Evolutionary conservation across 1,140 invertebrate genomes (phyloP), one percentile per base, ranked within the genome.

Genomic region (Nymphalis io): DNA sequence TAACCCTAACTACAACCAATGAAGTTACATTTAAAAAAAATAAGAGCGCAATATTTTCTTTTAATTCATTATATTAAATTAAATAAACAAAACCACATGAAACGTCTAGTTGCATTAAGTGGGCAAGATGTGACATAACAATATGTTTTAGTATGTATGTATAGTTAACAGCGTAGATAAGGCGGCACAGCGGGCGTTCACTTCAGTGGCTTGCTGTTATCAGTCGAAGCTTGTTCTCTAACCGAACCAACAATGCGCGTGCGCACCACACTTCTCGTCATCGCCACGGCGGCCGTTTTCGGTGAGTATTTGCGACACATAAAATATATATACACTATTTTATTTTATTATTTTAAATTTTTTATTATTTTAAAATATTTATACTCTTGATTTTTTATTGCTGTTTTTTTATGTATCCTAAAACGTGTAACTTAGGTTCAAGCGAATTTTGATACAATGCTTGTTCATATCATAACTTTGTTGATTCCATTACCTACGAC

Each of bases 111-210:
- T 20, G 13, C 15, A n/a, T 27, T 23, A 33, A 15, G 51, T 55
- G 21, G 23, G 2, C 10, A 15, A n/a, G 51, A 21, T 20, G 21
- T 27, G 11, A 55, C 13, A 27, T 15, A n/a, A 13, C 3, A 15
- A 55, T 23, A 27, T 27, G 51, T 27, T 55, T 12, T 51, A 51
- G 46, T 51, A n/a, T n/a, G n/a, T n/a, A n/a, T n/a, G n/a, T n/a
- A 18, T 20, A 20, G 51, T 23, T n/a, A 15, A 55, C 51, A 15
- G 4, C 3, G n/a, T 23, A 55, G 51, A 55, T 55, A 55, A 55
- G 51, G 51, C 51, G 51, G 23, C 11, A 73, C 16, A 48, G 67
- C 65, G 78, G 78, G 59, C 78, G 66, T 79, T 79, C 78, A 77
- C 78, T 65, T 71, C 74, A 79, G 73, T 75, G 59, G 60, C 68